Percentiles rank a stretch among this genome's conserved stretches.
Conservation (phyloP, 2,888 invertebrate genomes). For the Apodemia zela region DNA sequence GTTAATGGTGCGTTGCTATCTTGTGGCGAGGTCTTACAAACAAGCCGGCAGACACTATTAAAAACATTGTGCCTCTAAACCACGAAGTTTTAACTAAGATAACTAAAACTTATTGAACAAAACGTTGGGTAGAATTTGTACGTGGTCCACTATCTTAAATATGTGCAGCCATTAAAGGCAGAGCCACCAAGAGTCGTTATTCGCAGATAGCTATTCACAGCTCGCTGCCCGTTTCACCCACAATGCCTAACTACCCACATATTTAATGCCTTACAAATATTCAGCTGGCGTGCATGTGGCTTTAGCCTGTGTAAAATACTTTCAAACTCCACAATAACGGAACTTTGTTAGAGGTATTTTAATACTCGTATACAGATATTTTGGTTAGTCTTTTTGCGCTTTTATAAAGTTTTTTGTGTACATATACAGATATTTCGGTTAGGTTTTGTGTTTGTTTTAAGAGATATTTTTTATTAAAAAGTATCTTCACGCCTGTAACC, state of each 20-base stretch:
- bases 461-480: too few relatives aligned
- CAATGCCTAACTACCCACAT: constrained; percentile 24
- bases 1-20: too few relatives aligned
- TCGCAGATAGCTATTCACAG: constrained; percentile 29
- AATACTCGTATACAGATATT: constrained; percentile 18
- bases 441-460: too few relatives aligned
- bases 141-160: constrained; percentile 31
- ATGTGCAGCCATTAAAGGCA: constrained; percentile 35
- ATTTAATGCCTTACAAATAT: constrained; percentile 27
- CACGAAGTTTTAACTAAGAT: not conserved
- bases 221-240: constrained; percentile 17
- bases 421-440: too few relatives aligned
- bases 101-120: constrained; percentile 8
- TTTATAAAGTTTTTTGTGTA: too few relatives aligned
- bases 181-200: constrained; percentile 29
- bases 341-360: constrained; percentile 14
- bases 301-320: constrained; percentile 24
- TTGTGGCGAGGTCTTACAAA: too few relatives aligned
- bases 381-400: not conserved
- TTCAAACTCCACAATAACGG: constrained; percentile 18
- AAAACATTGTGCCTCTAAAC: not conserved
- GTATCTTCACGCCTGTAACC: too few relatives aligned
- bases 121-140: constrained; percentile 9
- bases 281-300: constrained; percentile 20
- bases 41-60: not conserved